Percentiles rank a stretch among this genome's conserved stretches.
Conservation (phyloP, 2,888 invertebrate species). For the Meloe dianella region DNA sequence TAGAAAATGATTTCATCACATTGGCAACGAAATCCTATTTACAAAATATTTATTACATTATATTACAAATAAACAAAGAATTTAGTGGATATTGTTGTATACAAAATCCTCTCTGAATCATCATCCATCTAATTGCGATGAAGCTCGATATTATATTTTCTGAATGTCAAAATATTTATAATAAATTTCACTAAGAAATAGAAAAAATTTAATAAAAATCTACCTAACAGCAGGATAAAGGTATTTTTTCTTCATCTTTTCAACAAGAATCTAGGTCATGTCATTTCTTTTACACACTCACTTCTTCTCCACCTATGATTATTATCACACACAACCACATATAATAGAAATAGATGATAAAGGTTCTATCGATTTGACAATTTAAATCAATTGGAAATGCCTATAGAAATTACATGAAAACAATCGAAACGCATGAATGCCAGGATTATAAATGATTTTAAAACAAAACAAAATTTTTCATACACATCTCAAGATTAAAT, state of each 20-base stretch:
- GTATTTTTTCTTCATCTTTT: not conserved
- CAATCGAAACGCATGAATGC: not conserved
- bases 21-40: not conserved
- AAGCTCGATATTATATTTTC: no score
- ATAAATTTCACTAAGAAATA: no score
- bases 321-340: conserved; percentile 5
- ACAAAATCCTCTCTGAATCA: not conserved
- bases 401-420: not conserved
- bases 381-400: conserved; percentile 7
- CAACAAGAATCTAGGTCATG: not conserved
- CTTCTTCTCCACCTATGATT: not conserved
- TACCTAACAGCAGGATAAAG: not conserved
- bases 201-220: not conserved
- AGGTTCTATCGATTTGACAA: not conserved
- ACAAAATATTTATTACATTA: no score
- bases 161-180: no score
- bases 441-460: not conserved
- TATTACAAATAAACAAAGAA: not conserved
- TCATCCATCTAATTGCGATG: not conserved
- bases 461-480: not conserved
- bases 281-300: not conserved
- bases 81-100: not conserved
- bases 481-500: not conserved
- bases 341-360: no score
- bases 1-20: not conserved